Base-by-base conservation (phyloP, 2,113 vertebrate genomes). In the Rattus norvegicus region DNA sequence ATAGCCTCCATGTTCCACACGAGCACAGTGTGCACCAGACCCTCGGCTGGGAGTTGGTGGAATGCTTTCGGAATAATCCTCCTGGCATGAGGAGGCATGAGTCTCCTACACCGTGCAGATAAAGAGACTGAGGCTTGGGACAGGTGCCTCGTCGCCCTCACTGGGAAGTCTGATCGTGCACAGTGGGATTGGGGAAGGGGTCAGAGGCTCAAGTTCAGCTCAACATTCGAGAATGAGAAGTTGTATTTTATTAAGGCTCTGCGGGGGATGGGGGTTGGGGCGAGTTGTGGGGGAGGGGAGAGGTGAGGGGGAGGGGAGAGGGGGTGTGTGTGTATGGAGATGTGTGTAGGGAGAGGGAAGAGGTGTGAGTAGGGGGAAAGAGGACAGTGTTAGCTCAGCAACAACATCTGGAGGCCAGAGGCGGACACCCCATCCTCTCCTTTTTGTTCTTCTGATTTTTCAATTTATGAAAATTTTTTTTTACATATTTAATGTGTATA, bases 21-120 rank as follows among this genome's bases (percentile, higher is more conserved):
- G 54, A 70, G 12, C 16, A 0, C 81, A 0, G 52, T 3, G 30
- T 12, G 26, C 0, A 11, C 80, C 94, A 47, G 86, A 4, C 56
- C 0, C 67, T 49, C 6, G 0, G 47, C 47, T 0, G 70, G 49
- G n/a, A 39, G 52, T 47, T 49, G 33, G 2, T 2, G 16, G 5
- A 26, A 76, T 52, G 1, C 20, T 5, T 56, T 70, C 16, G n/a
- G 56, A 52, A 24, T 28, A 20, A 30, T 5, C 88, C n/a, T 88
- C n/a, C 0, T 0, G 0, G 24, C 10, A 2, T 7, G 5, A 17
- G 16, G 63, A 63, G 89, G 16, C 49, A 1, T 0, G 5, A 33
- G 49, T 36, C 63, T 13, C 22, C 63, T 33, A 39, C n/a, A 9
- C 28, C 1, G 54, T 8, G 20, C 36, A 8, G 11, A 75, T 12